Evolutionary conservation across 2,888 invertebrate genomes (phyloP).

Genomic region (Allygus modestus): DNA sequence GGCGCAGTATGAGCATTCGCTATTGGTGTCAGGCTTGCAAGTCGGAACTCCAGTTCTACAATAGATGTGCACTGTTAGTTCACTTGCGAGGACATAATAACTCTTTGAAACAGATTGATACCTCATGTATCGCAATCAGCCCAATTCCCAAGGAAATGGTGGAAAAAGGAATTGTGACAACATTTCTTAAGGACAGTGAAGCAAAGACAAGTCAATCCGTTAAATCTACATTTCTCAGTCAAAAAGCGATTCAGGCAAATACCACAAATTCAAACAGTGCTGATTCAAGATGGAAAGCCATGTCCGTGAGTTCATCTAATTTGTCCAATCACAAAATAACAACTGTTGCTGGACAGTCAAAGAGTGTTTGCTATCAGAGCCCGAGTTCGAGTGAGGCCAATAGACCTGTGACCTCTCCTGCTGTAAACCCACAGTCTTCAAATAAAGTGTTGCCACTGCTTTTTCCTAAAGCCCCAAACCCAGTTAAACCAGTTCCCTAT

Average conservation of each 20-base stretch:
- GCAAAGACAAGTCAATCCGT: not conserved
- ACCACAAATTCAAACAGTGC: not conserved
- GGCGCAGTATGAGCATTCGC: conserved; percentile 24
- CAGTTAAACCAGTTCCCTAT: conserved; percentile 25
- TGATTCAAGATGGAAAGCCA: not conserved
- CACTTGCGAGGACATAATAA: conserved; percentile 60
- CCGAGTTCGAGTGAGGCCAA: not conserved
- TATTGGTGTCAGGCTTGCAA: conserved; percentile 58
- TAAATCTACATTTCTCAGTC: too few relatives aligned
- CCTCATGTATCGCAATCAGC: conserved; percentile 9
- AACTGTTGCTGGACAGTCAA: conserved; percentile 30
- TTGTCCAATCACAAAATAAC: conserved; percentile 4
- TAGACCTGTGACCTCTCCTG: not conserved
- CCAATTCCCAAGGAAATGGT: conserved; percentile 43
- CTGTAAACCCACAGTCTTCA: not conserved
- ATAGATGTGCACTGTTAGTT: conserved; percentile 46
- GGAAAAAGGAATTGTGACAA: conserved; percentile 24
- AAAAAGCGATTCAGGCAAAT: conserved; percentile 9
- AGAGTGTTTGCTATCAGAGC: conserved; percentile 19
- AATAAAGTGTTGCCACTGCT: not conserved
- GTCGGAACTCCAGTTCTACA: conserved; percentile 34
- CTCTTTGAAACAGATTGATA: conserved; percentile 32
- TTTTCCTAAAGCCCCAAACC: conserved; percentile 7
- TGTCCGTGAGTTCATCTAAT: not conserved
- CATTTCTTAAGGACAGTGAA: conserved; percentile 6